Evolutionary conservation across 1,140 invertebrate genomes (phyloP).

Genomic region (Nasonia vitripennis): DNA sequence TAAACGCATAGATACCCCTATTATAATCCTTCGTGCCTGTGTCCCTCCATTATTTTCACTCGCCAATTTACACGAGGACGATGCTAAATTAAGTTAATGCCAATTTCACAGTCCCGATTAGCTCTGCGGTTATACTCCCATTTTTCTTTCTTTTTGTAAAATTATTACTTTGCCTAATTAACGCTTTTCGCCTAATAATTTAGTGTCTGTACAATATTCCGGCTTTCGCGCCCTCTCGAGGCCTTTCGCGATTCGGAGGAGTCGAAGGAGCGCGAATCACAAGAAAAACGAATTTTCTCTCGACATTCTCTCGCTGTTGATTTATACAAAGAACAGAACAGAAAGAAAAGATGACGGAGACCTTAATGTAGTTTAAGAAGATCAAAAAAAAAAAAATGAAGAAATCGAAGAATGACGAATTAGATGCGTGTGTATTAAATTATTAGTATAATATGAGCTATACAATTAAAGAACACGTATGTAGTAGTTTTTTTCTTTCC

Average conservation of each 20-base stretch:
- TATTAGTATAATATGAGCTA: slow-evolving; percentile 24
- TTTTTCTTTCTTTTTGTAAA: background rate
- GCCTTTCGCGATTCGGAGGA: background rate
- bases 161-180: background rate
- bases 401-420: slow-evolving; percentile 39
- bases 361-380: background rate
- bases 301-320: slow-evolving; percentile 4
- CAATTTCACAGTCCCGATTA: slow-evolving; percentile 44
- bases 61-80: slow-evolving; percentile 21
- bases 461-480: slow-evolving; percentile 49
- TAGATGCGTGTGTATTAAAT: slow-evolving; percentile 7
- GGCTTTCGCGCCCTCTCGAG: background rate
- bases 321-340: slow-evolving; percentile 20
- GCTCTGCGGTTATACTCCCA: background rate
- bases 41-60: background rate
- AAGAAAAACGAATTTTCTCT: slow-evolving; percentile 22
- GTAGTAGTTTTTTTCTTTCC: slow-evolving; percentile 9
- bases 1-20: background rate
- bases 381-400: background rate
- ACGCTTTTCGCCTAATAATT: slow-evolving; percentile 19
- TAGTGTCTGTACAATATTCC: slow-evolving; percentile 19
- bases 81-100: slow-evolving; percentile 33
- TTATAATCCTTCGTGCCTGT: background rate
- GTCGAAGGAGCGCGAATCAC: background rate
- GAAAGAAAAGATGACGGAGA: slow-evolving; percentile 22